phyloP scores from a whole-genome alignment of 2,797 vertebrate species.

The Hippoglossus hippoglossus region DNA sequence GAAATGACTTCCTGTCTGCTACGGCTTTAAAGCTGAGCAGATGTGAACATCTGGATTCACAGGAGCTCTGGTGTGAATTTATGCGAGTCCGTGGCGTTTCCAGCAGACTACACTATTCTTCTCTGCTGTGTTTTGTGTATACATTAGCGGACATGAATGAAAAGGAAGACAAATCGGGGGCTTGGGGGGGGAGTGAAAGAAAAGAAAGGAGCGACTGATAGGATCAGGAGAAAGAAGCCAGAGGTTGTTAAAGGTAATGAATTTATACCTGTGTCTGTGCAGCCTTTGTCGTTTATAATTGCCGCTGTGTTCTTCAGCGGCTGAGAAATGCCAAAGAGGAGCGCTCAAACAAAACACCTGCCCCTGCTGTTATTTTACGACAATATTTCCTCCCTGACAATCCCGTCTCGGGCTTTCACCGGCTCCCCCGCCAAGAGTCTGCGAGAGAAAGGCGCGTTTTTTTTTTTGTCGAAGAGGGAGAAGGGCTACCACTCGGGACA shows the following conservation, averaged over 20 bases:
- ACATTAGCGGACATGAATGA: constrained; percentile 31
- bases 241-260: constrained; percentile 89
- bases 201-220: constrained; percentile 67
- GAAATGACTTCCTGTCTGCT: constrained; percentile 34
- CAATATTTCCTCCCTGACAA: constrained; percentile 84
- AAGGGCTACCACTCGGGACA: constrained; percentile 78
- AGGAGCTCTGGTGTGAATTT: constrained; percentile 7
- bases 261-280: constrained; percentile 84
- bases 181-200: constrained; percentile 10
- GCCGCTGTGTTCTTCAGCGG: constrained; percentile 83
- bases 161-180: neutral
- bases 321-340: constrained; percentile 84
- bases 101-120: neutral
- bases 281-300: constrained; percentile 90
- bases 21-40: constrained; percentile 30
- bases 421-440: constrained; percentile 55
- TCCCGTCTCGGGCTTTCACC: constrained; percentile 75
- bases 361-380: constrained; percentile 83
- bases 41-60: constrained; percentile 40
- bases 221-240: constrained; percentile 74
- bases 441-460: constrained; percentile 13
- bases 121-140: constrained; percentile 29
- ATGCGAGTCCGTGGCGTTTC: neutral
- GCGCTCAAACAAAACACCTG: constrained; percentile 85
- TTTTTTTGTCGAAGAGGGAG: constrained; percentile 50